Percentiles rank a stretch among this genome's conserved stretches.
phyloP scores from a whole-genome alignment of 2,797 vertebrate species.

The Danio kyathit region DNA sequence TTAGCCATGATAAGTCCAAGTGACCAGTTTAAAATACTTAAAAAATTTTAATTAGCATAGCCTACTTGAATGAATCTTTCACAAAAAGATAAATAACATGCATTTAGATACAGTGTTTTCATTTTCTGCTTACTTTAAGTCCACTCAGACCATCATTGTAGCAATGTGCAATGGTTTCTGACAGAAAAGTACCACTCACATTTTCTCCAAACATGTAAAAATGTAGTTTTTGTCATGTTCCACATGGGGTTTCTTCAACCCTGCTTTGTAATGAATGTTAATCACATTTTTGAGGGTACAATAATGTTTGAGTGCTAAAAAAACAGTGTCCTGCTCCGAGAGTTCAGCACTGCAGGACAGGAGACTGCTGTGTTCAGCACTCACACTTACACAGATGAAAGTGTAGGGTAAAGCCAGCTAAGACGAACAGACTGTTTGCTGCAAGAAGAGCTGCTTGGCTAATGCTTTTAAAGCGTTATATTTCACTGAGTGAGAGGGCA shows the following conservation, averaged over 20 bases:
- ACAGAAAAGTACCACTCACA: too few relatives aligned
- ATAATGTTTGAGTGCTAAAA: neutral
- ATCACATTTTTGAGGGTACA: neutral
- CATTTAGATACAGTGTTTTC: neutral
- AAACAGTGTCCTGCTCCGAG: constrained; percentile 23
- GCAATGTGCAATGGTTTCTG: neutral
- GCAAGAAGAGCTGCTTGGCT: constrained; percentile 51
- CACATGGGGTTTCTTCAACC: neutral
- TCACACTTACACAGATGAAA: constrained; percentile 39
- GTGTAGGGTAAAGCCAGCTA: constrained; percentile 39
- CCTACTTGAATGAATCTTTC: neutral
- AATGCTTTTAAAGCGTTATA: constrained; percentile 51
- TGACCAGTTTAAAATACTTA: neutral
- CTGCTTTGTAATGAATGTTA: neutral
- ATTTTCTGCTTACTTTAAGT: neutral
- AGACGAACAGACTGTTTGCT: constrained; percentile 31
- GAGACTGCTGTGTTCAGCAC: constrained; percentile 58
- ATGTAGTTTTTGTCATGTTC: neutral
- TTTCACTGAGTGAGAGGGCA: constrained; percentile 51
- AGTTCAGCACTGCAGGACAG: constrained; percentile 45
- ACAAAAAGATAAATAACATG: neutral
- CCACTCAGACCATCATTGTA: neutral
- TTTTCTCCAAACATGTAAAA: neutral
- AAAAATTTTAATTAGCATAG: too few relatives aligned
- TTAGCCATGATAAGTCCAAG: too few relatives aligned